Base-by-base conservation (phyloP, 2,888 invertebrate genomes). In the Xanthorhoe designata region DNA sequence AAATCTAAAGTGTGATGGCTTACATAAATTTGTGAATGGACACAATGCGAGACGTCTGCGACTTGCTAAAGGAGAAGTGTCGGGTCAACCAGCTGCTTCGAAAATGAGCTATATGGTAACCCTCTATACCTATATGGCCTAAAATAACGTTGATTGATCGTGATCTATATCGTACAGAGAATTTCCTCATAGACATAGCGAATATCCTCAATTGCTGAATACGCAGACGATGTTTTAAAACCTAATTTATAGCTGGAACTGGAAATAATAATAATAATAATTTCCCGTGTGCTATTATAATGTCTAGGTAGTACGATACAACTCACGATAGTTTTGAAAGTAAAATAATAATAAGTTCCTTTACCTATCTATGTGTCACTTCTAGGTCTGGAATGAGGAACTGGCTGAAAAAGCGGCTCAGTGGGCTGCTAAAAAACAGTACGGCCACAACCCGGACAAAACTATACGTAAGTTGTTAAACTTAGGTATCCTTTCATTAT, bases 301-400 rank as follows among this genome's bases (percentile, higher is more conserved):
- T n/a, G n/a, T n/a, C n/a, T n/a, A n/a, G n/a, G n/a, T n/a, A n/a
- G n/a, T n/a, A n/a, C n/a, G n/a, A n/a, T n/a, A n/a, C n/a, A n/a
- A n/a, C n/a, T n/a, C n/a, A n/a, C n/a, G n/a, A n/a, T n/a, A n/a
- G n/a, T n/a, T n/a, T n/a, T n/a, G n/a, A n/a, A n/a, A n/a, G n/a
- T n/a, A n/a, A n/a, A n/a, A n/a, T n/a, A n/a, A n/a, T n/a, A n/a
- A n/a, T n/a, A n/a, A n/a, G n/a, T n/a, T n/a, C n/a, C n/a, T n/a
- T n/a, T n/a, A 15, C 42, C n/a, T 6, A 45, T 45, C 1, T n/a
- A 17, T 17, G 13, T 47, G 8, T 49, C 6, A 62, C 57, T 61
- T 68, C 38, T 68, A 91, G 91, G 65, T 88, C 18, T 91, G 91
- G 91, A 89, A 91, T 65, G 71, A 82, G 0, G 90, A 90, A 65